phyloP scores from a whole-genome alignment of 2,888 invertebrate genomes.

The Amphipyra tragopoginis region DNA sequence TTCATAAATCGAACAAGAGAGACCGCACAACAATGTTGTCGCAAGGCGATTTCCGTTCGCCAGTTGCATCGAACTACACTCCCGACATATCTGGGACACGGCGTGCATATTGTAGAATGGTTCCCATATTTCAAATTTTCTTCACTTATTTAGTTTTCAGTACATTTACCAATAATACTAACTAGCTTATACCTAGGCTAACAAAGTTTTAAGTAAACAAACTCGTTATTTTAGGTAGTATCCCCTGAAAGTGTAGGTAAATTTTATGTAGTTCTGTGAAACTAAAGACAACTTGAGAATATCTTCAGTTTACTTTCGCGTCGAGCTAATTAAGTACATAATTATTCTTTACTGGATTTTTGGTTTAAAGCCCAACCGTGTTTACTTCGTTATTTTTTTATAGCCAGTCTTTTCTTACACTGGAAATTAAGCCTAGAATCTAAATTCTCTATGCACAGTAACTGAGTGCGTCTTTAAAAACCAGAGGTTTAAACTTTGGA shows the following conservation, averaged over 20 bases:
- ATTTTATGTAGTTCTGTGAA: too few relatives aligned
- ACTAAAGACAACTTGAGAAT: too few relatives aligned
- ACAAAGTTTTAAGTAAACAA: slow-evolving; percentile 11
- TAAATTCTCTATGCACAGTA: too few relatives aligned
- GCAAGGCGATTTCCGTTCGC: slow-evolving; percentile 86
- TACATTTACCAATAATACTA: neutral
- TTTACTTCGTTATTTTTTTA: too few relatives aligned
- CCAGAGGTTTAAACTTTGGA: too few relatives aligned
- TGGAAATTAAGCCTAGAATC: too few relatives aligned
- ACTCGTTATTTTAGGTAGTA: too few relatives aligned
- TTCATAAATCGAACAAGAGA: slow-evolving; percentile 67
- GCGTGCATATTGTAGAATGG: slow-evolving; percentile 66
- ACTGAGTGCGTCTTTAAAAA: too few relatives aligned
- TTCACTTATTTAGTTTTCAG: slow-evolving; percentile 21
- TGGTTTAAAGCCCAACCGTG: too few relatives aligned
- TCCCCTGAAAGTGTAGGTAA: neutral
- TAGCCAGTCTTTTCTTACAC: too few relatives aligned
- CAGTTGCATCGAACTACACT: slow-evolving; percentile 73
- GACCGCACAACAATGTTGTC: slow-evolving; percentile 86
- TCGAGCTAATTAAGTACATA: too few relatives aligned
- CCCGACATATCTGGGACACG: slow-evolving; percentile 86
- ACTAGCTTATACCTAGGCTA: neutral
- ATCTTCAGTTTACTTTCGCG: too few relatives aligned
- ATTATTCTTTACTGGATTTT: neutral
- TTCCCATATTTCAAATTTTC: slow-evolving; percentile 50